Percentiles rank a stretch among this genome's conserved stretches.
phyloP scores from a whole-genome alignment of 2,888 invertebrate genomes.

The Megalurothrips usitatus region DNA sequence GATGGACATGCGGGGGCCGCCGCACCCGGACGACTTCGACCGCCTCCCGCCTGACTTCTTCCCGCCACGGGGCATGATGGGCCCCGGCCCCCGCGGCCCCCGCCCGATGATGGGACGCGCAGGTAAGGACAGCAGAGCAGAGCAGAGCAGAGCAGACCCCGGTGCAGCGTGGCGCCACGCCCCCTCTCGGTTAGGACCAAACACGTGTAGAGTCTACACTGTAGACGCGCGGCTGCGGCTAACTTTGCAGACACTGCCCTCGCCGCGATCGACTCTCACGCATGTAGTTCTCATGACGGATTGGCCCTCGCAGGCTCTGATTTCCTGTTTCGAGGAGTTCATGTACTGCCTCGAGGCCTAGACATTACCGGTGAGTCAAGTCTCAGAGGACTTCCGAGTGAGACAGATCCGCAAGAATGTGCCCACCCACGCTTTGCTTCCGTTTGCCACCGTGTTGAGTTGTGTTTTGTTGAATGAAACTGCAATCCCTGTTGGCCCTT shows the following conservation, averaged over 20 bases:
- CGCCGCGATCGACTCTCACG: not conserved
- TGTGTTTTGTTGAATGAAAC: no score
- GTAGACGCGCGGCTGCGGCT: no score
- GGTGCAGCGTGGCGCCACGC: no score
- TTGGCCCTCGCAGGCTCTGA: conserved; percentile 24
- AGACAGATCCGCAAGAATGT: no score
- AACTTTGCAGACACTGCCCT: no score
- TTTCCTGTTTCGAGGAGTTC: not conserved
- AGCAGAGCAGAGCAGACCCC: not conserved
- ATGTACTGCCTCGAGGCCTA: conserved; percentile 43
- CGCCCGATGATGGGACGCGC: conserved; percentile 27
- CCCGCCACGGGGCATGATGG: conserved; percentile 25
- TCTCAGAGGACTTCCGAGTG: not conserved
- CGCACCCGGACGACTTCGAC: conserved; percentile 36
- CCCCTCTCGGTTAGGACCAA: no score
- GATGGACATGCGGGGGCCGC: conserved; percentile 20
- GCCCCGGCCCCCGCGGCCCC: conserved; percentile 27
- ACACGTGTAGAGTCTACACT: no score
- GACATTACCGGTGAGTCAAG: conserved; percentile 36
- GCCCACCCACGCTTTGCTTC: no score
- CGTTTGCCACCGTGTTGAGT: no score
- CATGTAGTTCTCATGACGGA: conserved; percentile 13
- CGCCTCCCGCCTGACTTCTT: conserved; percentile 31
- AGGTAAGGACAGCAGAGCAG: not conserved
- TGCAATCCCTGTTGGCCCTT: no score